A percentile compares a stretch with the other conserved stretches of the same genome.
Evolutionary conservation across 2,113 vertebrate species (phyloP).

Genomic region (Pteruthius melanotis): DNA sequence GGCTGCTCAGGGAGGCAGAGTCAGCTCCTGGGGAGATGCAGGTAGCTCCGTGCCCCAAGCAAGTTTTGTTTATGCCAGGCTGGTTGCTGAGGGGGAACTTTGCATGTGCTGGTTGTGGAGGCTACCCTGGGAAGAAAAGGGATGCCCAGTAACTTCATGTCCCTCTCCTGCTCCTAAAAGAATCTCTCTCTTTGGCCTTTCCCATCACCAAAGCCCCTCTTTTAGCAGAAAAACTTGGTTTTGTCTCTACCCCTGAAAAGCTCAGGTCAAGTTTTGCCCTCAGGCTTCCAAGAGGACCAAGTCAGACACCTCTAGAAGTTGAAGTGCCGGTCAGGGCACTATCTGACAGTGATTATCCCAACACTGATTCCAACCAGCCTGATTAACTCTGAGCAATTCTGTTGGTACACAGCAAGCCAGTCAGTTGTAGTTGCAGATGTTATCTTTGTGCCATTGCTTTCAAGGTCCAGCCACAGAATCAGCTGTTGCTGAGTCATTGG

Average conservation of each 20-base stretch:
- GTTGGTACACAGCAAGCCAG: neutral
- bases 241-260: neutral
- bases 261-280: neutral
- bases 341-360: neutral
- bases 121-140: neutral
- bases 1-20: neutral
- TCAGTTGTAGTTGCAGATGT: neutral
- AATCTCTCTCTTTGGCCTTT: neutral
- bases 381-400: neutral
- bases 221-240: neutral
- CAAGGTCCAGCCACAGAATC: neutral
- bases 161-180: neutral
- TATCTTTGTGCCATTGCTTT: neutral
- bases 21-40: neutral
- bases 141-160: neutral
- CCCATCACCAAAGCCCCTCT: neutral
- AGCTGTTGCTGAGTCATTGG: neutral
- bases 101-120: neutral
- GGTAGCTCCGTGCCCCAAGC: neutral
- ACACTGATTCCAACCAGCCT: neutral
- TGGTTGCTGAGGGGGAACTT: fast-evolving
- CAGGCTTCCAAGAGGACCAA: fast-evolving
- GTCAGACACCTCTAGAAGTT: neutral
- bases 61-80: neutral
- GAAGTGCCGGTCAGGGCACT: neutral